These are phyloP conservation scores for Tringa solitaria DNA, from an alignment of 2,113 vertebrate genomes.

Conservation along the genomic window DNA sequence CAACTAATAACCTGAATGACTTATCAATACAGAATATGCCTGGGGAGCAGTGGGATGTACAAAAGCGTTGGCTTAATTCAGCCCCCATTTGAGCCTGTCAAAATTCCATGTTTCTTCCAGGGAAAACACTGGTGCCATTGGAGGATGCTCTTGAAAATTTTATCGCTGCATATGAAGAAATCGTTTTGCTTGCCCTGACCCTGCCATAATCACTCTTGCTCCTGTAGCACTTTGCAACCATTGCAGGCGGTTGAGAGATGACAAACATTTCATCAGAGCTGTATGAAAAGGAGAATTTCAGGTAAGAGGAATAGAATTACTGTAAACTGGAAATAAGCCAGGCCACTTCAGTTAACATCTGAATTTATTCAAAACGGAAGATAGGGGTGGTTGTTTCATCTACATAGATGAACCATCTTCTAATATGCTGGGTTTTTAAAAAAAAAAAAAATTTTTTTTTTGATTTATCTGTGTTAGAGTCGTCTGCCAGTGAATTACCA, in stretches of 20 bases:
- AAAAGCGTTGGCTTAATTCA: not conserved
- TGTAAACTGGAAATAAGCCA: constrained; percentile 16
- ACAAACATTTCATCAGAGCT: not conserved
- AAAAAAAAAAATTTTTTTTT: not conserved
- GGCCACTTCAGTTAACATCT: not conserved
- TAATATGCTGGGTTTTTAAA: rapidly evolving
- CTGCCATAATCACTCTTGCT: not conserved
- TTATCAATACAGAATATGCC: not conserved
- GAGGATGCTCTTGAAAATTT: constrained; percentile 8
- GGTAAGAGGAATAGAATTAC: constrained; percentile 4
- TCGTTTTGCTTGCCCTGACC: not conserved
- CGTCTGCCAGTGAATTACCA: not conserved
- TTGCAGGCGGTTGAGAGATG: not conserved
- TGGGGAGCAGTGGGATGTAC: not conserved
- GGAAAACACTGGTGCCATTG: not conserved
- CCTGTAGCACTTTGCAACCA: not conserved
- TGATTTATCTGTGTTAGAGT: not conserved
- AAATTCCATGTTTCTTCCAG: not conserved
- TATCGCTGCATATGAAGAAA: not conserved
- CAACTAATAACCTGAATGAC: not conserved
- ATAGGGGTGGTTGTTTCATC: constrained; percentile 8
- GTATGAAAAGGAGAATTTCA: constrained; percentile 19
- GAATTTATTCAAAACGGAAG: constrained; percentile 31
- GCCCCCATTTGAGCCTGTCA: not conserved
- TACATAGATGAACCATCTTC: constrained; percentile 24